Evolutionary conservation across 2,113 vertebrate genomes (phyloP).

Genomic region (Oncorhynchus clarkii): DNA sequence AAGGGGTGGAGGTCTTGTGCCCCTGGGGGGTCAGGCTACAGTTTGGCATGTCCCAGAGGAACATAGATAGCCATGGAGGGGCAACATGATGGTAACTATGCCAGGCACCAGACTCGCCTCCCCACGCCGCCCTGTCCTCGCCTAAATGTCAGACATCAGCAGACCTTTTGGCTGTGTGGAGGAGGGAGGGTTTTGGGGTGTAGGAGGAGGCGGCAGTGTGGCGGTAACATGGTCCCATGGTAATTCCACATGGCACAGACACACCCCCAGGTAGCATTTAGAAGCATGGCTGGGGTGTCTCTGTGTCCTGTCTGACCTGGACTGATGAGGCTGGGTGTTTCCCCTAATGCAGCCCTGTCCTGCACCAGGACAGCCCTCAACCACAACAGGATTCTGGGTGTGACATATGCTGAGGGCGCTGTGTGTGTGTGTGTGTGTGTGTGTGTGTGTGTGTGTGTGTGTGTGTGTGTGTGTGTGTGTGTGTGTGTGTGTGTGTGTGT

Average conservation of each 20-base stretch:
- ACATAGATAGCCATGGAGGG: conserved; percentile 41
- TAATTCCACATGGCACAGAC: conserved; percentile 67
- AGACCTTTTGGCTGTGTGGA: conserved; percentile 67
- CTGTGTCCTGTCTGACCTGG: conserved; percentile 51
- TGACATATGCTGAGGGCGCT: conserved; percentile 65
- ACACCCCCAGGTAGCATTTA: conserved; percentile 69
- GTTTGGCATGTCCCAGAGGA: conserved; percentile 46
- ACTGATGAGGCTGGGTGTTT: conserved; percentile 64
- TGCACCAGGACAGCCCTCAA: conserved; percentile 60
- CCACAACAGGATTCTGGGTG: conserved; percentile 52
- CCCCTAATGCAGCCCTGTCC: conserved; percentile 55
- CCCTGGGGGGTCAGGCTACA: conserved; percentile 54
- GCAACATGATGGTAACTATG: conserved; percentile 57
- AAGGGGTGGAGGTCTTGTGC: conserved; percentile 47
- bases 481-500: conserved; percentile 26
- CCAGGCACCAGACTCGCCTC: conserved; percentile 69
- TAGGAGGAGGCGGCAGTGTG: conserved; percentile 42
- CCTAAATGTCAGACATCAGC: conserved; percentile 68
- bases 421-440: conserved; percentile 35
- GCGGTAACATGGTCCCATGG: conserved; percentile 56
- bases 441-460: conserved; percentile 34
- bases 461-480: conserved; percentile 25
- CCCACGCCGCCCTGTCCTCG: conserved; percentile 68
- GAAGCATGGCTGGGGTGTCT: conserved; percentile 46
- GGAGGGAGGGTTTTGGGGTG: conserved; percentile 43